Conservation (phyloP, 2,888 invertebrate genomes). For the Laspeyria flexula region DNA sequence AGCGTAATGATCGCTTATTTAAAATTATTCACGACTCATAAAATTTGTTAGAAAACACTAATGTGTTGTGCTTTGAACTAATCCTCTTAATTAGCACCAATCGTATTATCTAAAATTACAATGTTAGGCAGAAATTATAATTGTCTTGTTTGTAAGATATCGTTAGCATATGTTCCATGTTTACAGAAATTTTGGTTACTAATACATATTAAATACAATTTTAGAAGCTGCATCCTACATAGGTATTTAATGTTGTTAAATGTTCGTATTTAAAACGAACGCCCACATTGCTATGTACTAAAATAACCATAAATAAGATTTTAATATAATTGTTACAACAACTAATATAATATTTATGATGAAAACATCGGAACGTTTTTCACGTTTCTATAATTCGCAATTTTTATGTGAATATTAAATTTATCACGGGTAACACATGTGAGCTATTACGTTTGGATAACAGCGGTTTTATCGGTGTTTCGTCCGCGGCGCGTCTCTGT, state of each 20-base stretch:
- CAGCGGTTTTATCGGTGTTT: constrained; percentile 53
- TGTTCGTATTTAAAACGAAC: too few relatives aligned
- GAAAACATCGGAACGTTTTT: constrained; percentile 11
- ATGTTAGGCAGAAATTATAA: not conserved
- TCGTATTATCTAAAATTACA: not conserved
- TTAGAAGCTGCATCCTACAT: too few relatives aligned
- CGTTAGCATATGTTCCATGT: too few relatives aligned
- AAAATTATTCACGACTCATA: constrained; percentile 29
- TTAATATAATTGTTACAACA: not conserved
- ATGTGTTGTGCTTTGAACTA: constrained; percentile 3
- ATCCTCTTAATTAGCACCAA: constrained; percentile 6
- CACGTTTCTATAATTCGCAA: constrained; percentile 30
- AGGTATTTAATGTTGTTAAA: too few relatives aligned
- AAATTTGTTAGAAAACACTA: constrained; percentile 22
- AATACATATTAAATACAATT: too few relatives aligned
- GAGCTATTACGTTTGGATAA: constrained; percentile 45
- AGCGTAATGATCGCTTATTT: constrained; percentile 34
- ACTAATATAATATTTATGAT: not conserved
- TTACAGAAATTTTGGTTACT: too few relatives aligned
- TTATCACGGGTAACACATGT: constrained; percentile 36
- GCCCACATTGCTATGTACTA: too few relatives aligned
- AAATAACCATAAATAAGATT: not conserved
- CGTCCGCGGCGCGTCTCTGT: constrained; percentile 43
- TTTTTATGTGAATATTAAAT: constrained; percentile 39
- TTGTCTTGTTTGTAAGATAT: constrained; percentile 1